Evolutionary conservation across 2,797 vertebrate species (phyloP), one percentile per base, ranked within the genome.

Genomic region (Semaprochilodus insignis): DNA sequence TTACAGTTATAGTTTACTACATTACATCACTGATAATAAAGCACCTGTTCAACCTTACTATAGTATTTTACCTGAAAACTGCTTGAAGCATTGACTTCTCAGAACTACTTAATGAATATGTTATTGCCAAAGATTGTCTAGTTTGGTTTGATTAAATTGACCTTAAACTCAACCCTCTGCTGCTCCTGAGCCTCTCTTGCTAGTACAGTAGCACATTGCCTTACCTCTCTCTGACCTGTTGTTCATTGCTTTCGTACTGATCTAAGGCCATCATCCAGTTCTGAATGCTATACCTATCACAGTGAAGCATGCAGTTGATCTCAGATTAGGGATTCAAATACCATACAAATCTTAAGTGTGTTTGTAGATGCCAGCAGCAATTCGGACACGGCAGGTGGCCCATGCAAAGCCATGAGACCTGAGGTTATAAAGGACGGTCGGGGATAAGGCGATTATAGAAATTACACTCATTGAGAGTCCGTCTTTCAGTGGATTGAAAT

Each of bases 361-460:
- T 75, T 78, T 81, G 60, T 54, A 1, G 16, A 40, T 36, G 52
- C 25, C 19, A 15, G 15, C 6, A 66, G 66, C 48, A 27, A 19
- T 21, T 76, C 15, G 36, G n/a, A 74, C 54, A 54, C 57, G 51
- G 63, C 73, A 76, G 79, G 79, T 82, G 82, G 72, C 27, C 79
- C 48, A 36, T 5, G 16, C 15, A 52, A 70, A 78, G 55, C 27
- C 70, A 67, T 52, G 51, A 7, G 48, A 73, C 48, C 14, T 51
- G 25, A 65, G 6, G 11, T 1, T 69, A 54, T 44, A 44, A 44
- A 57, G n/a, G 48, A 65, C 71, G 27, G 65, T 52, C 63, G 70
- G 34, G 10, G 17, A 55, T 74, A 16, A 70, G n/a, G 6, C 3
- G 15, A 66, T 44, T 40, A 66, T 73, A 55, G 54, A 80, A 36